Conservation (phyloP, 2,797 vertebrate genomes). For the Chromobotia macracanthus region DNA sequence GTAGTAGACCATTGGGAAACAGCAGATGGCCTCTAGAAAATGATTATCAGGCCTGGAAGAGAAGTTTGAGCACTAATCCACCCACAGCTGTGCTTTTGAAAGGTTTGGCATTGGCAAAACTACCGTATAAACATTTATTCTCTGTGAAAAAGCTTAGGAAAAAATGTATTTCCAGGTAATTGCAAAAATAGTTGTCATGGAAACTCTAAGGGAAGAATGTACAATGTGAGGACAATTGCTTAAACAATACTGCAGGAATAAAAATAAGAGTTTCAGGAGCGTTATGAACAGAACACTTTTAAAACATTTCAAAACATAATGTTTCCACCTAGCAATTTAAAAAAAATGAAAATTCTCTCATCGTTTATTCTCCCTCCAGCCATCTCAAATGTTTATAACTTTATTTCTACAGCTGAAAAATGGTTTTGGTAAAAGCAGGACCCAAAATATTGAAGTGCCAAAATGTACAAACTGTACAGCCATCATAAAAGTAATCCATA, state of each 20-base stretch:
- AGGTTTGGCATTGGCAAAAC: slow-evolving; percentile 5
- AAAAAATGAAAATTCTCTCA: neutral
- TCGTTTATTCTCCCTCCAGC: neutral
- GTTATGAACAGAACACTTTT: neutral
- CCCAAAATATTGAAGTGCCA: too few species aligned
- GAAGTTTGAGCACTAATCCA: slow-evolving; percentile 39
- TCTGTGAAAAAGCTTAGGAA: neutral
- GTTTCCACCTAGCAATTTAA: too few species aligned
- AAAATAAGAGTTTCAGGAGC: neutral
- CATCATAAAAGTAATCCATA: too few species aligned
- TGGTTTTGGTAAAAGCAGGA: too few species aligned
- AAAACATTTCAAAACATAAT: neutral
- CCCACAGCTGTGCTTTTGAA: neutral
- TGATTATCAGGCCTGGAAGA: slow-evolving; percentile 86
- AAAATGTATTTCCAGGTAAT: slow-evolving; percentile 18
- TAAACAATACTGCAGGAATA: neutral
- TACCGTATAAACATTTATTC: neutral
- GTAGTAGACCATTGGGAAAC: slow-evolving; percentile 93
- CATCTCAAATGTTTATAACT: neutral
- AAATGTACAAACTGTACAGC: too few species aligned
- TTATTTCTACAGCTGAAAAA: too few species aligned
- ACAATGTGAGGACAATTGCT: slow-evolving; percentile 2
- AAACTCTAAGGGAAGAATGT: slow-evolving; percentile 21
- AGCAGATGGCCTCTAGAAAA: slow-evolving; percentile 92
- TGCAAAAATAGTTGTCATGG: slow-evolving; percentile 30